Evolutionary conservation across 2,797 vertebrate genomes (phyloP), one percentile per base, ranked within the genome.

Genomic region (Arnoldichthys spilopterus): DNA sequence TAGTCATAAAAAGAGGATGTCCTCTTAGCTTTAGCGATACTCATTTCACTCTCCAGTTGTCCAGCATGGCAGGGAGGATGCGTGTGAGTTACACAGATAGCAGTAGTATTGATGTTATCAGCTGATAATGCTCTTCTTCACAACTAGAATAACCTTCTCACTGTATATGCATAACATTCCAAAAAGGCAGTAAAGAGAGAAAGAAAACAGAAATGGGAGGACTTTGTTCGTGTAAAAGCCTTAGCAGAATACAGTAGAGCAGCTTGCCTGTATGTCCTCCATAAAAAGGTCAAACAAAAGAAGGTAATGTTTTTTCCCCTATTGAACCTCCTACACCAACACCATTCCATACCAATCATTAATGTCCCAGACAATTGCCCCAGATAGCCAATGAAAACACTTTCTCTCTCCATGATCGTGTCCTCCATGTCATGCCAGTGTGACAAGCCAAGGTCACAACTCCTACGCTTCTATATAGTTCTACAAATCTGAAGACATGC

Each of bases 301-400:
- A 53, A 49, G 15, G 15, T 61, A 16, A 63, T 18, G 51, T 26
- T 64, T 49, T 24, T 43, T 47, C 13, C n/a, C 43, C 64, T 28
- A 78, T 49, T 34, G 30, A 74, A 56, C 37, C 47, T 43, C 18
- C 24, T 32, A 15, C 37, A 47, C 68, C 53, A 81, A 76, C 34
- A 61, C 59, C 56, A 72, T 67, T 79, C 37, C n/a, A 15, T 59
- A 79, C 73, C 26, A 34, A 83, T 56, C 74, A 62, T 72, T 68
- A 77, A 69, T 69, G 64, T 69, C 37, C 63, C 45, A 58, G n/a
- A n/a, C n/a, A n/a, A n/a, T 28, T 76, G 34, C 63, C 22, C 26
- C 28, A 72, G 22, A 56, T 32, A 24, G 75, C 82, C 82, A 83
- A 78, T 22, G 34, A 71, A 78, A 78, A 78, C 66, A 67, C 75